These are phyloP conservation scores for Orchestes rusci DNA, from an alignment of 2,888 invertebrate genomes.

Conservation along the genomic window DNA sequence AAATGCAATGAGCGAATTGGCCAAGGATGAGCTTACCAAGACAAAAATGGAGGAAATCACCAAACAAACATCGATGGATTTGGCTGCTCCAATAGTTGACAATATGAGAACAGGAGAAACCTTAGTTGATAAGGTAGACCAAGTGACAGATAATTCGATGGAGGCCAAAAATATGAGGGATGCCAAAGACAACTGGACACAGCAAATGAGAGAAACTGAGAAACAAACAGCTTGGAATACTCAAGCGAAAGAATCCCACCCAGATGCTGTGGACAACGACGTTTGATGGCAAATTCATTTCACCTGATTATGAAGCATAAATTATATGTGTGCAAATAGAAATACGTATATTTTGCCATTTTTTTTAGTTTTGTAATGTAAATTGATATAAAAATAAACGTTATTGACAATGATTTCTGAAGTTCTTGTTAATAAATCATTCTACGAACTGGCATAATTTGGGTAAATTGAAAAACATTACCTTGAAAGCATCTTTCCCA, in stretches of 20 bases:
- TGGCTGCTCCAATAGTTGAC: not conserved
- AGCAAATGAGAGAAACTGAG: conserved; percentile 10
- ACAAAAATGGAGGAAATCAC: conserved; percentile 32
- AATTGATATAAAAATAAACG: no score
- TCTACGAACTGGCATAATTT: not conserved
- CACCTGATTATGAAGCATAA: no score
- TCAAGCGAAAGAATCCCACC: conserved; percentile 5
- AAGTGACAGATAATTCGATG: not conserved
- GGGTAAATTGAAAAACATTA: not conserved
- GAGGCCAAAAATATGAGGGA: conserved; percentile 4
- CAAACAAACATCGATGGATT: no score
- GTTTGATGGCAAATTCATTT: no score
- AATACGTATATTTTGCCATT: no score
- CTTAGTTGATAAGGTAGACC: not conserved
- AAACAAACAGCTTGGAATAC: conserved; percentile 7
- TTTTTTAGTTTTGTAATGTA: conserved; percentile 1
- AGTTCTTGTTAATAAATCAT: no score
- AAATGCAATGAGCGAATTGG: conserved; percentile 2
- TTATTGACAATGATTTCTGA: no score
- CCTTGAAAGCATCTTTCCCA: conserved; percentile 1
- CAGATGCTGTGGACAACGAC: conserved; percentile 13
- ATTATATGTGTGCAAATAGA: no score
- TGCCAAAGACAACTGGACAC: conserved; percentile 12
- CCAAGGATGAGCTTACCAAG: conserved; percentile 32
- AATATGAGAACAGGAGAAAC: conserved; percentile 6